These are phyloP conservation scores for Lutjanus argentimaculatus DNA, from an alignment of 2,797 vertebrate genomes.

Conservation along the genomic window DNA sequence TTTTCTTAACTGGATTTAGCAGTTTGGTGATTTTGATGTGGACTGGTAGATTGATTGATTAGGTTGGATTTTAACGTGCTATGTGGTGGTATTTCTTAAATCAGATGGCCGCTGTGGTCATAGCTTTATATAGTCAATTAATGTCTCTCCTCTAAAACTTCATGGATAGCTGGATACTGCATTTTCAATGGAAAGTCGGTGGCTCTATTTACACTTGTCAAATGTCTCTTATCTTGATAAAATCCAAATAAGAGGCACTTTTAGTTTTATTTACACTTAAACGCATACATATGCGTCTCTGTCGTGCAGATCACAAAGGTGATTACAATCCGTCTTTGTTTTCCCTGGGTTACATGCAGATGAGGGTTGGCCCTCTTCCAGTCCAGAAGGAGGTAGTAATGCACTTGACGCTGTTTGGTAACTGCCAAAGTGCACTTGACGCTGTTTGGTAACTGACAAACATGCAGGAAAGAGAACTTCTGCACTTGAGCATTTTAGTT, in stretches of 20 bases:
- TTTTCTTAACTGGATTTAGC: conserved; percentile 16
- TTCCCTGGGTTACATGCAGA: background rate
- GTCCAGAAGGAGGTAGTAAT: no score
- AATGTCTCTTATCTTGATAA: no score
- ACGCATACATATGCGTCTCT: no score
- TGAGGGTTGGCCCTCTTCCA: background rate
- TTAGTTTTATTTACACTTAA: background rate
- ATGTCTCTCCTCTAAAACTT: background rate
- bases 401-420: background rate
- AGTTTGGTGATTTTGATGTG: conserved; percentile 13
- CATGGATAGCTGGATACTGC: background rate
- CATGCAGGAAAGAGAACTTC: background rate
- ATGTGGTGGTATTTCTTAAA: conserved; percentile 1
- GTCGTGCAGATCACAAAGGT: background rate
- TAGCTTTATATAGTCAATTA: background rate
- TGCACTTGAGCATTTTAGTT: background rate
- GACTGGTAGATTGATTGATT: conserved; percentile 8
- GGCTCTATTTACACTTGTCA: background rate
- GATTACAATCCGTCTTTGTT: background rate
- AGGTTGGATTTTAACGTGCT: background rate
- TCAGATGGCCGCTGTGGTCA: background rate
- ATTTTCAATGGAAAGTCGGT: background rate
- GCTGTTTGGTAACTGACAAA: background rate
- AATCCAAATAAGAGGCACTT: background rate
- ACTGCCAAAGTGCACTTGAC: background rate